Percentiles rank a stretch among this genome's conserved stretches.
phyloP scores from a whole-genome alignment of 2,888 invertebrate genomes.

The Scelioninae gen. 1 region DNA sequence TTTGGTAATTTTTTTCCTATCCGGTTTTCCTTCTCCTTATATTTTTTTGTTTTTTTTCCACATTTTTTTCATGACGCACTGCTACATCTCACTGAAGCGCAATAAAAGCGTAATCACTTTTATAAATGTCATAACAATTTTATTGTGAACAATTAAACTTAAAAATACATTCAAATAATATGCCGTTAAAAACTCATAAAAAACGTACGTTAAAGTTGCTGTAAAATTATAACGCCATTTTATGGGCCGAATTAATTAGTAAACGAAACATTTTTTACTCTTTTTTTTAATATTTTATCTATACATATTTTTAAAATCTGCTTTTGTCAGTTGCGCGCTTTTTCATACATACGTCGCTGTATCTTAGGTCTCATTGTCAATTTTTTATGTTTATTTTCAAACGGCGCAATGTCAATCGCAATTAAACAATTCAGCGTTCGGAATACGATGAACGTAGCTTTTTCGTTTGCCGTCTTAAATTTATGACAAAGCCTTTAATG shows the following conservation, averaged over 20 bases:
- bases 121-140: conserved; percentile 49
- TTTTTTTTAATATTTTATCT: conserved; percentile 12
- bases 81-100: conserved; percentile 2
- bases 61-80: neutral
- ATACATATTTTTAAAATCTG: conserved; percentile 2
- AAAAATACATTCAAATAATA: conserved; percentile 35
- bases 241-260: conserved; percentile 51
- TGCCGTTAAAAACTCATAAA: conserved; percentile 32
- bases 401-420: conserved; percentile 13
- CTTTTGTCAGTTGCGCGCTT: neutral
- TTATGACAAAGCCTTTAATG: conserved; percentile 46
- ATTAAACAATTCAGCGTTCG: conserved; percentile 26
- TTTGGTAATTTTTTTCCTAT: neutral
- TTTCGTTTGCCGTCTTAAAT: conserved; percentile 36
- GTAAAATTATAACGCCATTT: conserved; percentile 35
- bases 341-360: neutral
- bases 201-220: conserved; percentile 24
- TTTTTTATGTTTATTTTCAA: neutral
- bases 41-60: neutral
- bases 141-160: conserved; percentile 42
- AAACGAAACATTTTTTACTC: conserved; percentile 18
- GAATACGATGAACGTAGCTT: conserved; percentile 8
- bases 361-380: neutral
- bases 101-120: conserved; percentile 36
- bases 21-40: too few relatives aligned